A percentile compares a stretch with the other conserved stretches of the same genome.
phyloP scores from a whole-genome alignment of 2,113 vertebrate genomes.

The Labeo catla region DNA sequence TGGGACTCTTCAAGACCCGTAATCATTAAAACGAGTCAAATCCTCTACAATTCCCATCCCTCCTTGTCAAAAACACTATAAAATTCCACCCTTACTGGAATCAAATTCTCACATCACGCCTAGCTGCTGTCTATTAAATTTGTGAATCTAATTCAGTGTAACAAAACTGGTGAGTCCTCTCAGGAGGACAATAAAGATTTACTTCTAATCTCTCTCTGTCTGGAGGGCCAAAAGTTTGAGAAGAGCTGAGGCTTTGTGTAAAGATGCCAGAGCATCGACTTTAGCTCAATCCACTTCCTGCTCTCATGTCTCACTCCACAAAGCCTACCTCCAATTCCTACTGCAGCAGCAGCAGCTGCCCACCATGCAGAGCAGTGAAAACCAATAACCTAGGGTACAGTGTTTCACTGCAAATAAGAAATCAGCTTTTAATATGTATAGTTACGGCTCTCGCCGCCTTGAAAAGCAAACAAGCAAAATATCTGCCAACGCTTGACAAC shows the following conservation, averaged over 20 bases:
- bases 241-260: slow-evolving; percentile 22
- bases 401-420: slow-evolving; percentile 21
- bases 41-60: background rate
- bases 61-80: background rate
- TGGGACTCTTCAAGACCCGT: background rate
- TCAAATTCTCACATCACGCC: background rate
- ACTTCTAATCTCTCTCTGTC: slow-evolving; percentile 18
- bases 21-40: background rate
- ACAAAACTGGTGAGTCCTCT: background rate
- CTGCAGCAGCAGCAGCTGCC: slow-evolving; percentile 6
- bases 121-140: background rate
- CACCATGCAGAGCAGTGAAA: background rate
- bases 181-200: slow-evolving; percentile 10
- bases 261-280: slow-evolving; percentile 26
- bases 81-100: background rate
- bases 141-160: background rate
- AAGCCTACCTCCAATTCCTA: slow-evolving; percentile 2
- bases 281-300: slow-evolving; percentile 35
- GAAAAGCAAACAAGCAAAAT: slow-evolving; percentile 49
- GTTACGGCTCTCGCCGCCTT: slow-evolving; percentile 32
- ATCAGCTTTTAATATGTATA: slow-evolving; percentile 37
- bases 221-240: slow-evolving; percentile 20
- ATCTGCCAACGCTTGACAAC: slow-evolving; percentile 43
- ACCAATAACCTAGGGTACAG: background rate
- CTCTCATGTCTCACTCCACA: slow-evolving; percentile 16